Conservation (phyloP, 1,140 invertebrate genomes). For the Mycetomoellerius zeteki region DNA sequence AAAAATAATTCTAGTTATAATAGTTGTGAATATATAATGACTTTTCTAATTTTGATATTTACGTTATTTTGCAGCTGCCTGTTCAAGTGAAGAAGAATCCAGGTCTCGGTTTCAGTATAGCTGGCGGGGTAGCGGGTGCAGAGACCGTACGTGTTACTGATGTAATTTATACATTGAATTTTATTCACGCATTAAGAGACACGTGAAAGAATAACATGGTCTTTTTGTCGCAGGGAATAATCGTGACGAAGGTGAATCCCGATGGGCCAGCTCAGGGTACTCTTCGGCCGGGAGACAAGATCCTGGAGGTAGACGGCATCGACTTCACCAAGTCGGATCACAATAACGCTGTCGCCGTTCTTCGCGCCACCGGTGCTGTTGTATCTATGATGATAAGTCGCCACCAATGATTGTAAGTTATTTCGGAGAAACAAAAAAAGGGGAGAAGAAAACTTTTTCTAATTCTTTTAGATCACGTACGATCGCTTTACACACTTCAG, state of each 20-base stretch:
- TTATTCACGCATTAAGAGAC: neutral
- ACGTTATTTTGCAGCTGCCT: slow-evolving; percentile 82
- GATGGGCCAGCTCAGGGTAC: slow-evolving; percentile 87
- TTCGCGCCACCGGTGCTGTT: slow-evolving; percentile 86
- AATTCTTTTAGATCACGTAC: slow-evolving; percentile 48
- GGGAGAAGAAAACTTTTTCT: slow-evolving; percentile 51
- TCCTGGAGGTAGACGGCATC: slow-evolving; percentile 89
- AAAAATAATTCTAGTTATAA: neutral
- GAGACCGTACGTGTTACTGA: slow-evolving; percentile 80
- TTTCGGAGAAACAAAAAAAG: neutral
- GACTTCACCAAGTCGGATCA: slow-evolving; percentile 88
- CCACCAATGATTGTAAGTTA: slow-evolving; percentile 80
- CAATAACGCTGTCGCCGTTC: slow-evolving; percentile 86
- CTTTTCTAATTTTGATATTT: slow-evolving; percentile 32
- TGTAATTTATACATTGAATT: neutral
- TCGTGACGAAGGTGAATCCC: slow-evolving; percentile 87
- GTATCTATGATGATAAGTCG: slow-evolving; percentile 88
- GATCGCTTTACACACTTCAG: slow-evolving; percentile 54
- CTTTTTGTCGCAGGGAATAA: slow-evolving; percentile 86
- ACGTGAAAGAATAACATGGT: neutral
- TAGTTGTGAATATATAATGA: neutral
- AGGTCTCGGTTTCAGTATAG: slow-evolving; percentile 86
- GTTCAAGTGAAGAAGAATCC: slow-evolving; percentile 86
- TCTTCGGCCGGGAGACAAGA: slow-evolving; percentile 88
- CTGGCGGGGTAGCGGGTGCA: slow-evolving; percentile 83